Base-by-base conservation (phyloP, 2,888 invertebrate genomes). In the Zygothrica quintamaculata region DNA sequence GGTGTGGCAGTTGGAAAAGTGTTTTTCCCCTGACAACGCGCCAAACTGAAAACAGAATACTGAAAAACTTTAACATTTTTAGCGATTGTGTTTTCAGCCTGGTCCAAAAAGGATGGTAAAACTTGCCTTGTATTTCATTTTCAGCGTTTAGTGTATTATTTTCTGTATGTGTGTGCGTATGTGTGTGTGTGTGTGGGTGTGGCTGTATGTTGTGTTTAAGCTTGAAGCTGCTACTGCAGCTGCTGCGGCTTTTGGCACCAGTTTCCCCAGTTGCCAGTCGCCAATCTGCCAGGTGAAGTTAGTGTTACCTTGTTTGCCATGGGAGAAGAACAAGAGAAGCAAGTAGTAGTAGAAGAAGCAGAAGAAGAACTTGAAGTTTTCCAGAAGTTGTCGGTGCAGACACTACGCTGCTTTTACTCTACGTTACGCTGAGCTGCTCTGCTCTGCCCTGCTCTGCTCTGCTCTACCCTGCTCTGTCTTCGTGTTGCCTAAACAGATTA, bases 401-500 rank as follows among this genome's bases (percentile, higher is more conserved):
- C 59, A 13, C 18, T 22, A 5, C 18, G 58, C 46, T 44, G 52
- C 65, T 55, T 48, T 50, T 13, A 8, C 2, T 15, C 2, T 1
- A 8, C 36, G n/a, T 74, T 80, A 81, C 56, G 82, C 51, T 61
- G 46, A 64, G 7, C 29, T 29, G 29, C 29, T 2, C 5, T 2
- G 18, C 18, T 2, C 5, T 22, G 18, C 71, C 78, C 51, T 61
- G 46, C 64, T 1, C 5, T 29, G 29, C 29, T 2, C 5, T 2
- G 18, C 18, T 2, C 5, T 22, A 5, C 71, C 78, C 51, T 61
- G 46, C 64, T 1, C 5, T 29, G 29, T 9, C 7, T n/a, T 69
- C 75, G 67, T 84, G 80, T 80, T 80, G 84, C 87, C 80, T 84
- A 80, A 80, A 86, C 80, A 86, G 80, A 86, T 80, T 80, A 80